Evolutionary conservation across 2,113 vertebrate species (phyloP), one percentile per base, ranked within the genome.

Genomic region (Osmerus mordax): DNA sequence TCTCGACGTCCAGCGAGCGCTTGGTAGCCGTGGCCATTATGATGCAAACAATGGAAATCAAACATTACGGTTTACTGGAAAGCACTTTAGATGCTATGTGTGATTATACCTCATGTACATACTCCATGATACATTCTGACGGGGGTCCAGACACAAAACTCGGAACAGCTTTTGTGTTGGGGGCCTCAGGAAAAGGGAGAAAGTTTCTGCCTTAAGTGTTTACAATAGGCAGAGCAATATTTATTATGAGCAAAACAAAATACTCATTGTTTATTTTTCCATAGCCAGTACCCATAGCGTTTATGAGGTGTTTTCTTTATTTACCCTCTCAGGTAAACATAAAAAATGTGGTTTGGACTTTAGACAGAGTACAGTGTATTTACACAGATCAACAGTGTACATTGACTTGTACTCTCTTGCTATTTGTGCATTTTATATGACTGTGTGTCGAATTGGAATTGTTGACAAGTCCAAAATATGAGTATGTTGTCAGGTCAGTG

Each of bases 101-200:
- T 68, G 91, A 93, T 93, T 91, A 88, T 80, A 74, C 76, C 76
- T 77, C 72, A 79, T 84, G 80, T 85, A 87, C 81, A 87, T 84
- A 69, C 70, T 74, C 70, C 74, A 71, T 72, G 78, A 86, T 89
- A 77, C 73, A 76, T 83, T 83, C 41, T 63, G 73, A 75, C 75
- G 86, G 75, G 78, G 85, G 75, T 79, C 80, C 78, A 79, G 72
- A 73, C 85, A 92, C 90, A 93, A 91, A 91, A 83, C 86, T 89
- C 83, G 88, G 90, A 93, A 91, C 86, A 87, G 85, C 87, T 88
- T 90, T 91, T 90, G 87, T 92, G 81, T 82, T 81, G 68, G 74
- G 19, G 77, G 71, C 63, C 51, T 18, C 63, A 78, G 79, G 74
- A 87, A 80, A 84, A 82, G 78, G 79, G 74, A 87, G 81, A 84